phyloP scores from a whole-genome alignment of 2,113 vertebrate species.

The Chloropsis hardwickii region DNA sequence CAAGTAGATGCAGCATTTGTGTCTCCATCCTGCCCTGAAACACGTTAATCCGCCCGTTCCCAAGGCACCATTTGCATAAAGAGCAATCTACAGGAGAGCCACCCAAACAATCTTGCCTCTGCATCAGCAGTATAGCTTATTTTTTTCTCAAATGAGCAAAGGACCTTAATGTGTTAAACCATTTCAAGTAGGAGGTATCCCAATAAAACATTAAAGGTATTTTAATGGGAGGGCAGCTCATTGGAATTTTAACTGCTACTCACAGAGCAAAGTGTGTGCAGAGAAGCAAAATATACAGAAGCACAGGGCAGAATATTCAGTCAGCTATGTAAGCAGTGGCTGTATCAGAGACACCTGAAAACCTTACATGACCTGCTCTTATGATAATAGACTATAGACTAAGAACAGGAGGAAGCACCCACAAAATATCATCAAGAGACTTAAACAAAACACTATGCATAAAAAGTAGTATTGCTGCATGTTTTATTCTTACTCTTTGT shows the following conservation, averaged over 20 bases:
- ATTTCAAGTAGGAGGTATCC: slow-evolving; percentile 8
- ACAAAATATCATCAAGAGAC: background rate
- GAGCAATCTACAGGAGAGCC: background rate
- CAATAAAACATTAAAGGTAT: slow-evolving; percentile 43
- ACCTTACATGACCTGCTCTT: background rate
- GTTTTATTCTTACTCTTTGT: background rate
- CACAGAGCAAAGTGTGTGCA: background rate
- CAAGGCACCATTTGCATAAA: slow-evolving; percentile 50
- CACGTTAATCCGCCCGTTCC: slow-evolving; percentile 1
- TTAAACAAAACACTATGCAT: background rate
- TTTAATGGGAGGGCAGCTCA: slow-evolving; percentile 1
- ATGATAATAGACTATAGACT: background rate
- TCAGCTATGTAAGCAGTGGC: background rate
- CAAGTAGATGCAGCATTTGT: slow-evolving; percentile 5
- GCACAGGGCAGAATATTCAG: background rate
- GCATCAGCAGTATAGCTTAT: background rate
- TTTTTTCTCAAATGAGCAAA: slow-evolving; percentile 4
- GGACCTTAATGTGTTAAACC: slow-evolving; percentile 7
- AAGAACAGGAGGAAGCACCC: background rate
- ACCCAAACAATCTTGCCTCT: background rate
- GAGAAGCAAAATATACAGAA: background rate
- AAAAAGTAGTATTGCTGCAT: background rate
- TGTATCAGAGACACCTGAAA: background rate
- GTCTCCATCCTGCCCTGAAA: background rate
- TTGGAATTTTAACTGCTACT: slow-evolving; percentile 3